Evolutionary conservation across 2,888 invertebrate genomes (phyloP).

Genomic region (Cataglyphis rosenhaueri): DNA sequence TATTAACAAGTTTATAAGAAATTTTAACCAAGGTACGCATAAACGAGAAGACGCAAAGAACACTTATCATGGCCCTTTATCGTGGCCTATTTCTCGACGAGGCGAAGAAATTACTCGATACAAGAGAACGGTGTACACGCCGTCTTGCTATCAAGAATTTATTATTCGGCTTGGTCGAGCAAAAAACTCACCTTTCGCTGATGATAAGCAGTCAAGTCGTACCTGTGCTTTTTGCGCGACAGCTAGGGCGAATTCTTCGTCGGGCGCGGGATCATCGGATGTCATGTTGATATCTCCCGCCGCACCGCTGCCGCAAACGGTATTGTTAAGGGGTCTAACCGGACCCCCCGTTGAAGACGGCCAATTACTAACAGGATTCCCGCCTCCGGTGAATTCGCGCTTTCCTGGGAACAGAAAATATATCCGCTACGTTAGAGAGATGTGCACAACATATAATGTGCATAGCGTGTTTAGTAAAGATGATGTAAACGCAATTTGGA

Average conservation of each 20-base stretch:
- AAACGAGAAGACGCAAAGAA: background rate
- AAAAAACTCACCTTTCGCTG: too few species aligned
- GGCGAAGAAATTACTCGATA: background rate
- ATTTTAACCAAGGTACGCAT: background rate
- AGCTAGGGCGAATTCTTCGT: conserved; percentile 79
- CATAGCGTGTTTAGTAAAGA: background rate
- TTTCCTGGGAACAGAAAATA: conserved; percentile 73
- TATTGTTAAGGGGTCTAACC: conserved; percentile 68
- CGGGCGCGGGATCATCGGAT: conserved; percentile 78
- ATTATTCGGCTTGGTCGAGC: conserved; percentile 16
- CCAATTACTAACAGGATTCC: conserved; percentile 70
- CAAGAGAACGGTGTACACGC: background rate
- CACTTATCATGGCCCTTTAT: background rate
- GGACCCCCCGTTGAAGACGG: conserved; percentile 68
- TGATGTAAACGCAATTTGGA: background rate
- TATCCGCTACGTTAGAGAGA: conserved; percentile 4
- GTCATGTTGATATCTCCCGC: conserved; percentile 78
- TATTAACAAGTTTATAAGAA: background rate
- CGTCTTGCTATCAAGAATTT: conserved; percentile 23
- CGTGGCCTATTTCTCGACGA: conserved; percentile 18
- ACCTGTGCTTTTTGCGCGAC: conserved; percentile 78
- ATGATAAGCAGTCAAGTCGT: conserved; percentile 26
- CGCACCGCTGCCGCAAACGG: conserved; percentile 64
- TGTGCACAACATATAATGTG: background rate
- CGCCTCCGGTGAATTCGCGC: conserved; percentile 75